phyloP scores from a whole-genome alignment of 2,113 vertebrate species.

The Ictidomys tridecemlineatus region DNA sequence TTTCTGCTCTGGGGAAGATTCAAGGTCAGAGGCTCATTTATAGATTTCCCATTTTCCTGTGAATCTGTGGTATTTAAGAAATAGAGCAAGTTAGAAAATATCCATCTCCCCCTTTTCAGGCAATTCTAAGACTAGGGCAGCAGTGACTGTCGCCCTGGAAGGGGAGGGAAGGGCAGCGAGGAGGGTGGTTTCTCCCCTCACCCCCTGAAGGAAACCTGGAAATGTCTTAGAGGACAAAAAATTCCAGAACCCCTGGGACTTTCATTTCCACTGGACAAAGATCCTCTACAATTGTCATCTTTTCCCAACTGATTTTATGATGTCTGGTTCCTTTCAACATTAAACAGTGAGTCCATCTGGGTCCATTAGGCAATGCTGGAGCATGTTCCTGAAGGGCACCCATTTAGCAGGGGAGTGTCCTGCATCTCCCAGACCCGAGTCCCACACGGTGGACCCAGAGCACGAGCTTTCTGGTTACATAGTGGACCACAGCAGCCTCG shows the following conservation, averaged over 20 bases:
- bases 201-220: not conserved
- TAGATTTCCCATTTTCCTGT: constrained; percentile 65
- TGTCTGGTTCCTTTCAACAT: not conserved
- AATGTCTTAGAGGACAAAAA: not conserved
- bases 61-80: constrained; percentile 80
- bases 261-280: not conserved
- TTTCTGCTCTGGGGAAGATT: not conserved
- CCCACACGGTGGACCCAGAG: not conserved
- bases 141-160: not conserved
- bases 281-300: not conserved
- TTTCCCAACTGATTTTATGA: not conserved
- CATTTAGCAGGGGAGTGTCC: not conserved
- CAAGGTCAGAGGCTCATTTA: constrained; percentile 69
- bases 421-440: not conserved
- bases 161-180: not conserved
- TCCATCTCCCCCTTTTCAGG: not conserved
- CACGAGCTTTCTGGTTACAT: not conserved
- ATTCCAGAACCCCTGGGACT: not conserved
- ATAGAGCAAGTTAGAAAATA: constrained; percentile 51
- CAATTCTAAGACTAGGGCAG: not conserved
- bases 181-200: too few relatives aligned
- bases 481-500: fast-evolving
- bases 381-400: not conserved
- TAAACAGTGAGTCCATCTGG: not conserved
- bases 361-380: fast-evolving